These are phyloP conservation scores for Nipponacmea schrenckii DNA, from an alignment of 2,888 invertebrate species.

Conservation along the genomic window DNA sequence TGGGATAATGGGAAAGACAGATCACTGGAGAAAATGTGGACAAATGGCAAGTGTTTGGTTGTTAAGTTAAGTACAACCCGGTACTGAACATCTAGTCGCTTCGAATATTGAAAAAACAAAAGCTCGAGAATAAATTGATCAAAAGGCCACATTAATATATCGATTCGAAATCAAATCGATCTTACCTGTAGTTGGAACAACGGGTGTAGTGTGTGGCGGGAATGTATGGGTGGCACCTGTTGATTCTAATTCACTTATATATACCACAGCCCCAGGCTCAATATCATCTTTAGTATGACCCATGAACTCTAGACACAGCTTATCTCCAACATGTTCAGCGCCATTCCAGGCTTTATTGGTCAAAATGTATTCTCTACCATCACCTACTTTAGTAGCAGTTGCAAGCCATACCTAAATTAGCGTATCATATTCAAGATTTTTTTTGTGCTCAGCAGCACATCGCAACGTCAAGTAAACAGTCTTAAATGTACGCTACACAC, in stretches of 20 bases:
- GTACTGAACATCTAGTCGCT: too few relatives aligned
- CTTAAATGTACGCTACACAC: too few relatives aligned
- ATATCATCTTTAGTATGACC: background rate
- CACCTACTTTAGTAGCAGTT: background rate
- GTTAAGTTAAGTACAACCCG: too few relatives aligned
- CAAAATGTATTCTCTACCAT: background rate
- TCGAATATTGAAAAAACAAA: too few relatives aligned
- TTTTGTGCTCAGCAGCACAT: too few relatives aligned
- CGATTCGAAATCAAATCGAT: too few relatives aligned
- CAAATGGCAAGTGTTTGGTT: too few relatives aligned
- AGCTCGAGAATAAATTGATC: too few relatives aligned
- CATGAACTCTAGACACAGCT: background rate
- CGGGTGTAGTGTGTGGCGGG: background rate
- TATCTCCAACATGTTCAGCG: background rate
- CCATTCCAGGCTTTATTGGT: background rate
- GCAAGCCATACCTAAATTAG: background rate
- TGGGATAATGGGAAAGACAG: too few relatives aligned
- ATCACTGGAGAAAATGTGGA: too few relatives aligned
- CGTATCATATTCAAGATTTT: background rate
- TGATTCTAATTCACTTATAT: background rate
- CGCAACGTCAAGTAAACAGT: too few relatives aligned
- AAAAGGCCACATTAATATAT: too few relatives aligned
- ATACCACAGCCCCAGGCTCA: background rate
- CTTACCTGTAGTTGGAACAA: background rate
- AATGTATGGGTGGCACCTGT: background rate